Evolutionary conservation across 2,888 invertebrate species (phyloP).

Genomic region (Aspidiotus rigidus): DNA sequence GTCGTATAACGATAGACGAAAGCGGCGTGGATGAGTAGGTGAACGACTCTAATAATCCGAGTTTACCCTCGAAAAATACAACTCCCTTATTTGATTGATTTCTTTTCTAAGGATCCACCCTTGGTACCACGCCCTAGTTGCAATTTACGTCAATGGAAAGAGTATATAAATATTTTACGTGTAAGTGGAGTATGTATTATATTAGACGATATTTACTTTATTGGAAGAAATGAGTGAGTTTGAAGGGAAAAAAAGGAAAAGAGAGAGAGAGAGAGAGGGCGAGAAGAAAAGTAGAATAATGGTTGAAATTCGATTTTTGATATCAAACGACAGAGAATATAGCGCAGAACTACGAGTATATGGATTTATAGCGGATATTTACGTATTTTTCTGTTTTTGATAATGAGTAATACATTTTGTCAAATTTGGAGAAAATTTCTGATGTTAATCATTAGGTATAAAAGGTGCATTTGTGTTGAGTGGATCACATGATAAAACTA

Average conservation of each 20-base stretch:
- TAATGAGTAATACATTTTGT: too few species aligned
- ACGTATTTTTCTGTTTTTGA: too few species aligned
- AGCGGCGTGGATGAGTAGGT: conserved; percentile 31
- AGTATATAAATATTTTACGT: conserved; percentile 19
- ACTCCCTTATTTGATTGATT: conserved; percentile 34
- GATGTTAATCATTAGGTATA: too few species aligned
- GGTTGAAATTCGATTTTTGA: conserved; percentile 30
- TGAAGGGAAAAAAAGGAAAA: too few species aligned
- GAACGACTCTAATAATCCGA: conserved; percentile 34
- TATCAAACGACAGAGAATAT: background rate
- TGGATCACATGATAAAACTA: too few species aligned
- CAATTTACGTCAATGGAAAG: conserved; percentile 31
- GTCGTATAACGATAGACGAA: conserved; percentile 17
- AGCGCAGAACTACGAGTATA: too few species aligned
- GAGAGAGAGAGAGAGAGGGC: background rate
- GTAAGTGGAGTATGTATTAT: conserved; percentile 16
- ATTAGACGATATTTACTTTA: conserved; percentile 30
- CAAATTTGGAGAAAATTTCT: too few species aligned
- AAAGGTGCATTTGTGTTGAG: too few species aligned
- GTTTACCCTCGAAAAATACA: conserved; percentile 33
- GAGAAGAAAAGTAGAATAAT: conserved; percentile 21
- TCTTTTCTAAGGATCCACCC: conserved; percentile 32
- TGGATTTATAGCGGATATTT: too few species aligned
- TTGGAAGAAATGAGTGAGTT: background rate
- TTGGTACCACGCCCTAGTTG: conserved; percentile 33